Evolutionary conservation across 2,113 vertebrate genomes (phyloP).

Genomic region (Nymphicus hollandicus): DNA sequence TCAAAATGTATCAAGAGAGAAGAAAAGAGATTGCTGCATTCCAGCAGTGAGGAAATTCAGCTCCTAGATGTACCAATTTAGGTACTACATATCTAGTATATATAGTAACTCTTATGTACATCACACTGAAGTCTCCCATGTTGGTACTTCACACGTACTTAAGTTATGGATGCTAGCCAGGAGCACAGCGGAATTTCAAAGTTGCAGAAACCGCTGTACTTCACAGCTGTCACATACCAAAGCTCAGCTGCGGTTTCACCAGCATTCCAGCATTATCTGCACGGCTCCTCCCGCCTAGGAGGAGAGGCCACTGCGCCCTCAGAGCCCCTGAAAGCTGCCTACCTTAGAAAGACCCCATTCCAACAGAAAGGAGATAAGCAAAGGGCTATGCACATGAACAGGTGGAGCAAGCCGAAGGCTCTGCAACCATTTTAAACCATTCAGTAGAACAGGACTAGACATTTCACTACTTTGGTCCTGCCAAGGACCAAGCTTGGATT

Average conservation of each 20-base stretch:
- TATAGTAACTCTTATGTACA: neutral
- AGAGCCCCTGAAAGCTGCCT: neutral
- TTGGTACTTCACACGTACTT: conserved; percentile 3
- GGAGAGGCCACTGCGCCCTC: rapidly evolving
- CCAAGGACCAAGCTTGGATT: neutral
- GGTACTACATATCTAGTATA: neutral
- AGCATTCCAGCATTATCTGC: conserved; percentile 41
- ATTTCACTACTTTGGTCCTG: rapidly evolving
- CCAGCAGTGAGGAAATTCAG: neutral
- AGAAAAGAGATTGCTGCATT: neutral
- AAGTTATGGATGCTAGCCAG: conserved; percentile 25
- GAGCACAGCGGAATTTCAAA: neutral
- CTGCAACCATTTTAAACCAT: neutral
- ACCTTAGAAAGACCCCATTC: neutral
- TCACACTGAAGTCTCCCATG: neutral
- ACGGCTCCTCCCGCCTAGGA: neutral
- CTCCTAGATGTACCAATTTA: neutral
- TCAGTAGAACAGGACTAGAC: neutral
- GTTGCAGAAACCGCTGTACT: conserved; percentile 1
- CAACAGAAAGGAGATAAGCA: neutral
- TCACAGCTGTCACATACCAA: conserved; percentile 39
- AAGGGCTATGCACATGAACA: neutral
- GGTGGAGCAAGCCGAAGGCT: neutral
- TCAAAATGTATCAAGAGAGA: neutral
- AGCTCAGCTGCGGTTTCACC: neutral